Conservation (phyloP, 2,113 vertebrate species). For the human (Homo sapiens) region GRCh38 chr21:21055501-21056000, state of each 20-base stretch:
- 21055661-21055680: neutral
- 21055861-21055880: neutral
- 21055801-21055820: neutral
- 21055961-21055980: slow-evolving; percentile 27
- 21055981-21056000: neutral
- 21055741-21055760: slow-evolving; percentile 4
- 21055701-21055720: neutral
- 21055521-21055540: neutral
- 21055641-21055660: neutral
- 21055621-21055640: neutral
- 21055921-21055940: neutral
- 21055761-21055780: neutral
- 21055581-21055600: neutral
- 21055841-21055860: neutral
- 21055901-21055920: neutral
- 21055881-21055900: neutral
- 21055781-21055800: neutral
- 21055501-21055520: neutral
- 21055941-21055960: slow-evolving; percentile 11
- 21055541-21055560: neutral
- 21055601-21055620: neutral
- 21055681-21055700: neutral
- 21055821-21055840: neutral
- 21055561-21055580: neutral
- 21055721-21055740: neutral